These are phyloP conservation scores for Pyrocephalus nanus DNA, from an alignment of 2,797 vertebrate genomes.

Conservation along the genomic window DNA sequence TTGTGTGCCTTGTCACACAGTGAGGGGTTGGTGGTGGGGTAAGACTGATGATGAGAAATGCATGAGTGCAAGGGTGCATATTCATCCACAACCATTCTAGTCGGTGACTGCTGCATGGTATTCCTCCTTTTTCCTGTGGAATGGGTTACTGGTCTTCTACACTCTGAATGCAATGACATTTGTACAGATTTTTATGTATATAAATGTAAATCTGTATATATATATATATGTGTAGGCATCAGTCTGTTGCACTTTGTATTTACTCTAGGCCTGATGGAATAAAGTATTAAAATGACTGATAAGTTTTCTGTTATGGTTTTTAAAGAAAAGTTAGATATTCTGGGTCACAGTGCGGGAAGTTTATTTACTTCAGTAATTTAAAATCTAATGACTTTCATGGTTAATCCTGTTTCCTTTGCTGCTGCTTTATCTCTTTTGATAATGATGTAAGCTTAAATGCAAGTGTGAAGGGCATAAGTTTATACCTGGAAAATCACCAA, in stretches of 20 bases:
- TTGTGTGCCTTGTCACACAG: accelerated
- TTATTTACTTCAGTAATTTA: slow-evolving; percentile 69
- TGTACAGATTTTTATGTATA: neutral
- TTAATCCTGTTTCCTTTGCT: slow-evolving; percentile 69
- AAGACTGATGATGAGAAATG: neutral
- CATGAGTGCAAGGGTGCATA: accelerated
- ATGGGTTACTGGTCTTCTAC: neutral
- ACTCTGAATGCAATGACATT: neutral
- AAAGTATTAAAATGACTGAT: slow-evolving; percentile 38
- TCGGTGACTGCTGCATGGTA: neutral
- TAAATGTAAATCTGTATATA: neutral
- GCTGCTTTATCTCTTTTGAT: slow-evolving; percentile 66
- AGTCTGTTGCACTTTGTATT: neutral
- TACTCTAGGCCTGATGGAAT: neutral
- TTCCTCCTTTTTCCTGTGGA: neutral
- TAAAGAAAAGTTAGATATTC: slow-evolving; percentile 58
- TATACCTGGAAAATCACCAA: slow-evolving; percentile 56
- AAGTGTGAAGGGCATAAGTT: slow-evolving; percentile 68
- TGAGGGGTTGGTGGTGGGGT: neutral
- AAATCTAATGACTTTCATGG: slow-evolving; percentile 70
- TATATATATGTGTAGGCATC: neutral
- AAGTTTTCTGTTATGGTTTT: slow-evolving; percentile 44
- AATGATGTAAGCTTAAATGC: slow-evolving; percentile 56
- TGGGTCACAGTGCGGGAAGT: neutral
- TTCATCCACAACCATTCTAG: accelerated